phyloP scores from a whole-genome alignment of 2,113 vertebrate genomes.

The Phocoena phocoena region DNA sequence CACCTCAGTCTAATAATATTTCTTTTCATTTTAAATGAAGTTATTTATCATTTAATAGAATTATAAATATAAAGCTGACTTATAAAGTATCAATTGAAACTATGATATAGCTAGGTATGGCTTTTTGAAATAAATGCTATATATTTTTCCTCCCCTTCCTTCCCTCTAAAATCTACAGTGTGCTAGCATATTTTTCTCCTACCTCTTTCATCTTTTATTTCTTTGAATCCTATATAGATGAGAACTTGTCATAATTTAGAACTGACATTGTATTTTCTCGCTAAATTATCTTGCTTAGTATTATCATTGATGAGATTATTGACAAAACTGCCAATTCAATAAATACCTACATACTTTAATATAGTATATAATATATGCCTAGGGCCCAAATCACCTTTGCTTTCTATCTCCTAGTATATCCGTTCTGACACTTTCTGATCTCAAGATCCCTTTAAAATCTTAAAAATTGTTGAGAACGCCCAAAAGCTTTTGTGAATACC shows the following conservation, averaged over 20 bases:
- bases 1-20: background rate
- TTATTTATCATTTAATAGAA: background rate
- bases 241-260: background rate
- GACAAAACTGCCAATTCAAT: background rate
- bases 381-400: background rate
- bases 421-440: background rate
- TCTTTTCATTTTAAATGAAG: background rate
- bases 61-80: background rate
- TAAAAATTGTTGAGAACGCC: background rate
- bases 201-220: background rate
- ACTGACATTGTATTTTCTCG: background rate
- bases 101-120: background rate
- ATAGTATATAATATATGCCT: background rate
- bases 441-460: background rate
- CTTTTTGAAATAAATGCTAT: background rate
- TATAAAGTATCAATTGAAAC: background rate
- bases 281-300: background rate
- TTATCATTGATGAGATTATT: background rate
- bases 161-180: background rate
- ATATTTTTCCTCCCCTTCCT: background rate
- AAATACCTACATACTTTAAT: background rate
- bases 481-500: background rate
- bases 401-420: background rate
- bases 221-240: background rate
- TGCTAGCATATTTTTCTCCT: background rate